Evolutionary conservation across 1,140 invertebrate species (phyloP).

Genomic region (Trachelipus rathkii): DNA sequence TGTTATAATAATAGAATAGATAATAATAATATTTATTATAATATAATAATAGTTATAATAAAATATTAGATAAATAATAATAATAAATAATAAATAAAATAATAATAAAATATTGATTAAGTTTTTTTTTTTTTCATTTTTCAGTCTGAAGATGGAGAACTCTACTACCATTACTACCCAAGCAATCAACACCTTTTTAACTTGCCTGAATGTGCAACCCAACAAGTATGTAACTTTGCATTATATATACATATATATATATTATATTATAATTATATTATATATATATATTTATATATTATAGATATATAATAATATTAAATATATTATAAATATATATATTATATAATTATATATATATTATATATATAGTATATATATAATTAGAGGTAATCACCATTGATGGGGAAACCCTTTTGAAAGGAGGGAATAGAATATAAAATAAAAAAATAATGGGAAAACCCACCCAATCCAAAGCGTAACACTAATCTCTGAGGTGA

Average conservation of each 20-base stretch:
- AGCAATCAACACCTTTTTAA: conserved; percentile 8
- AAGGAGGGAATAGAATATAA: no score
- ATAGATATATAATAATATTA: conserved; percentile 12
- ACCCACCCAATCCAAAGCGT: no score
- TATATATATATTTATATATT: conserved; percentile 23
- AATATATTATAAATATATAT: conserved; percentile 10
- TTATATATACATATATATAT: conserved; percentile 23
- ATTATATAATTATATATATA: conserved; percentile 21
- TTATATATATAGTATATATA: conserved; percentile 7
- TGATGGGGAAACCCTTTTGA: no score
- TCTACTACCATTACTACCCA: conserved; percentile 12
- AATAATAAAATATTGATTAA: not conserved
- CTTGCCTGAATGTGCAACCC: conserved; percentile 9
- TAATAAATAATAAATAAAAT: not conserved
- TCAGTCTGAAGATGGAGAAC: not conserved
- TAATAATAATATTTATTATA: no score
- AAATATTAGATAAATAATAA: no score
- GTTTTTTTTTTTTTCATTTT: not conserved
- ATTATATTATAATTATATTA: conserved; percentile 14
- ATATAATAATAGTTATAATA: no score
- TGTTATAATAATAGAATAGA: no score
- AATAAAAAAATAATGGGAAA: no score
- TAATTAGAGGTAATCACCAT: no score
- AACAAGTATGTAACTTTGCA: not conserved
- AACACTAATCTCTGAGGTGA: no score